Evolutionary conservation across 2,888 invertebrate genomes (phyloP).

Genomic region (Pterobdella sp.): DNA sequence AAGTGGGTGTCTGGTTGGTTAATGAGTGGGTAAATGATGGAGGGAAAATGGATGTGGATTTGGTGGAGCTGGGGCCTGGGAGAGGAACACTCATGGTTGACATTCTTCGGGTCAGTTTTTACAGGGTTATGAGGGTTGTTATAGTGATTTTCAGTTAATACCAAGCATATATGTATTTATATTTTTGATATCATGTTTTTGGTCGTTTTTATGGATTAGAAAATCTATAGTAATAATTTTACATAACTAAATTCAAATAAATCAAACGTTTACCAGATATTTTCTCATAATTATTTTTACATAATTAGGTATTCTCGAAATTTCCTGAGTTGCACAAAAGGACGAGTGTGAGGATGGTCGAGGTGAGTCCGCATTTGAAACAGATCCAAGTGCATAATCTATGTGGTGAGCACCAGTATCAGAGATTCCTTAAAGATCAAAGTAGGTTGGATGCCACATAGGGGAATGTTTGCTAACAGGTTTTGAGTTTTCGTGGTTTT

Average conservation of each 20-base stretch:
- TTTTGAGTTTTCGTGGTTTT: too few species aligned
- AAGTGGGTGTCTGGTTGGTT: constrained; percentile 74
- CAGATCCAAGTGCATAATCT: constrained; percentile 69
- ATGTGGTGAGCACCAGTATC: constrained; percentile 45
- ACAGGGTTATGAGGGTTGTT: too few species aligned
- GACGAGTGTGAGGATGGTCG: constrained; percentile 74
- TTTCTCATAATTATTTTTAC: too few species aligned
- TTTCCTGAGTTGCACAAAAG: constrained; percentile 44
- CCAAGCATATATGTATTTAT: too few species aligned
- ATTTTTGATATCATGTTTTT: too few species aligned
- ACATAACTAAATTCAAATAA: too few species aligned
- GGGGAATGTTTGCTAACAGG: neutral
- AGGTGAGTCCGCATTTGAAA: constrained; percentile 77
- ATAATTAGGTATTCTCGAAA: constrained; percentile 50
- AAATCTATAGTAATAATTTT: too few species aligned
- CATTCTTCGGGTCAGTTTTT: constrained; percentile 66
- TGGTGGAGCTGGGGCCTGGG: constrained; percentile 93
- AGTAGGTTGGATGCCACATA: neutral
- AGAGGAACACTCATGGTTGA: constrained; percentile 79
- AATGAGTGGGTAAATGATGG: constrained; percentile 62
- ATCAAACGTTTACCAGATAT: too few species aligned
- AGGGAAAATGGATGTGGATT: constrained; percentile 60
- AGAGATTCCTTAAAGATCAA: neutral
- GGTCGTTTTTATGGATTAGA: too few species aligned
- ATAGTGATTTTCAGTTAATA: too few species aligned